Conservation (phyloP, 2,113 vertebrate genomes). For the Galeopterus variegatus region DNA sequence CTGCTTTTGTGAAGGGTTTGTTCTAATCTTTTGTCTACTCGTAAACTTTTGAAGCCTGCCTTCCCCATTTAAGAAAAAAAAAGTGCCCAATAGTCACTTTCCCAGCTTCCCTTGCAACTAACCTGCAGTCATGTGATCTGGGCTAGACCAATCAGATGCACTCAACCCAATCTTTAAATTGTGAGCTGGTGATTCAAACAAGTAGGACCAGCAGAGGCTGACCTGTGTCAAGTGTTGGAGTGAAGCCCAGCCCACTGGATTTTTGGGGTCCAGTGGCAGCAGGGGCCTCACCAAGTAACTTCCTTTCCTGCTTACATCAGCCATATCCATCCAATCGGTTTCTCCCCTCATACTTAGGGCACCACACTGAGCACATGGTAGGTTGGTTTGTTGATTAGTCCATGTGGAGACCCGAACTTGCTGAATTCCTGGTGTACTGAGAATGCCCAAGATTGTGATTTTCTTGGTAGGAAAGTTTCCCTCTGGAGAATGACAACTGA, state of each 20-base stretch:
- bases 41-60: background rate
- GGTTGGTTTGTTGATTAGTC: background rate
- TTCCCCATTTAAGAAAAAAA: background rate
- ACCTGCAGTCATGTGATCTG: background rate
- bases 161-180: background rate
- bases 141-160: background rate
- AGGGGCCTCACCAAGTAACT: background rate
- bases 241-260: background rate
- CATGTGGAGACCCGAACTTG: rapidly evolving
- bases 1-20: background rate
- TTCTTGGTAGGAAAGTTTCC: background rate
- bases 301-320: background rate
- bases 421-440: background rate
- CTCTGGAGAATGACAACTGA: background rate
- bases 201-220: background rate
- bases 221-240: background rate
- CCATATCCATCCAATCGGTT: rapidly evolving
- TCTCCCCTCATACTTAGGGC: background rate
- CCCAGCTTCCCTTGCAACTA: background rate
- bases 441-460: background rate
- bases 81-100: background rate
- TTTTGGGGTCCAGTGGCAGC: no score
- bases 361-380: rapidly evolving
- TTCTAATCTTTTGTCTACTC: background rate
- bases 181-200: background rate